Base-by-base conservation (phyloP, 2,113 vertebrate species). In the Limnothrissa miodon region DNA sequence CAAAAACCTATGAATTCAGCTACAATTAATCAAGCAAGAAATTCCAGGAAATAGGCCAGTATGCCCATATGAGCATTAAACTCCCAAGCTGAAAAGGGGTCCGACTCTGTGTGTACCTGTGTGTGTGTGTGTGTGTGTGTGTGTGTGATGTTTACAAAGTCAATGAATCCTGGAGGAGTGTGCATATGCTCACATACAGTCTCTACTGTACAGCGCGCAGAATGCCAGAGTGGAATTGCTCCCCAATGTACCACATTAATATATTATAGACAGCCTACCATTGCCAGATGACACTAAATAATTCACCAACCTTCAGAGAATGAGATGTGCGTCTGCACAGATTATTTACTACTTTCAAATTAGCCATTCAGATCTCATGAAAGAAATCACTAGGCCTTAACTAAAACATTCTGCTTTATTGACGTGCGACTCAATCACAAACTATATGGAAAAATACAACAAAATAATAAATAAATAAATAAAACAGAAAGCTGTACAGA, bases 251-350 rank as follows among this genome's bases (percentile, higher is more conserved):
- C 93, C 92, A 90, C 93, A 94, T 94, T 93, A 93, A 93, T 93
- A 94, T 93, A 93, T 94, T 92, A 94, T 94, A 94, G 94, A 94
- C 93, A 93, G 91, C 94, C 90, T 85, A 90, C 91, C 92, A 93
- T 93, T 93, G 89, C 91, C 89, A 94, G 93, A 94, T 94, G 94
- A 94, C 88, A 91, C 92, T 95, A 93, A 94, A 95, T 95, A 93
- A 93, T 95, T 95, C 93, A 95, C 92, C 91, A 90, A 88, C 90
- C 91, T 93, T 93, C 91, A 92, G 90, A 92, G 87, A 90, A 88
- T 89, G 87, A 90, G 88, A 92, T 92, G 89, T 92, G 92, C 90
- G 89, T 88, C 90, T 90, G 87, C 86, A 89, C 92, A 80, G 92
- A 93, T 94, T 94, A 93, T 94, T 93, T 93, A 93, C 92, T 92